These are phyloP conservation scores for Brachyptera risi DNA, from an alignment of 2,888 invertebrate genomes.

Conservation along the genomic window DNA sequence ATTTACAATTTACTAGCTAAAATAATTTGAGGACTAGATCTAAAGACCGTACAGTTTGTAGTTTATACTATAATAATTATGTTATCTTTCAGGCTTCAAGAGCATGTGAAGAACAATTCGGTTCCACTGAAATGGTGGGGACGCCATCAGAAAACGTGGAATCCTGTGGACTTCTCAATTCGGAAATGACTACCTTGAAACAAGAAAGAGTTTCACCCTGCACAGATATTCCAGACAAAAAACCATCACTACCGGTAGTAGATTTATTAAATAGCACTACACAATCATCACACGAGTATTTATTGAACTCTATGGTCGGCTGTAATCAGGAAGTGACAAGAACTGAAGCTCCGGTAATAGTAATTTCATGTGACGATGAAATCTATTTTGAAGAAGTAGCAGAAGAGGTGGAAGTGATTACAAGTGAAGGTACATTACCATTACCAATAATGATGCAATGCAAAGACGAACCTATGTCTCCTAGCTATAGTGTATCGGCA, in stretches of 20 bases:
- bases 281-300: not conserved
- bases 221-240: conserved; percentile 1
- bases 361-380: conserved; percentile 57
- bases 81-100: no score
- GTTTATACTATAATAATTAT: no score
- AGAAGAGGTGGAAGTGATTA: conserved; percentile 42
- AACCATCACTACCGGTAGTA: not conserved
- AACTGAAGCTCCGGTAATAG: conserved; percentile 54
- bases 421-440: conserved; percentile 23
- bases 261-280: no score
- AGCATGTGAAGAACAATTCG: conserved; percentile 31
- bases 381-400: conserved; percentile 50
- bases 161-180: conserved; percentile 73
- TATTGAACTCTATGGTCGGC: conserved; percentile 53
- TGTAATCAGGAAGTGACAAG: conserved; percentile 69
- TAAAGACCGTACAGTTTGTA: no score
- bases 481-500: conserved; percentile 9
- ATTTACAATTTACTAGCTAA: no score
- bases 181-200: conserved; percentile 10
- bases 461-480: conserved; percentile 21
- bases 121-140: conserved; percentile 79
- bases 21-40: no score
- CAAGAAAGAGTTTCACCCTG: not conserved
- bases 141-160: conserved; percentile 79
- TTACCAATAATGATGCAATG: no score